Evolutionary conservation across 2,113 vertebrate species (phyloP).

Genomic region (Emydocephalus ijimae): DNA sequence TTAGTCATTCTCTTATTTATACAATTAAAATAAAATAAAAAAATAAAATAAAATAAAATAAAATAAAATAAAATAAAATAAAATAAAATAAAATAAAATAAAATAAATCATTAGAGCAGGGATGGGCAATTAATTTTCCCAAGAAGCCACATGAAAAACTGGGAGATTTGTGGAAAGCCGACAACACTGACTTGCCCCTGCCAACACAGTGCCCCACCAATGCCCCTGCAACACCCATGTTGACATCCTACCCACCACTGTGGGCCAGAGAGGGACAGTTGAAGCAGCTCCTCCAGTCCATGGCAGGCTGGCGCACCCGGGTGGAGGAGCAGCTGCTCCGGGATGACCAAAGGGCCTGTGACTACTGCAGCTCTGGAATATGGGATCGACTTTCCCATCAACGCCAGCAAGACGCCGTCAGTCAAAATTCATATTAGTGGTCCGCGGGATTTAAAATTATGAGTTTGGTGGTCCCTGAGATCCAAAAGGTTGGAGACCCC

Average conservation of each 20-base stretch:
- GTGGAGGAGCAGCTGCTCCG: too few relatives aligned
- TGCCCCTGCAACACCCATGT: background rate
- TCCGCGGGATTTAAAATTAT: too few relatives aligned
- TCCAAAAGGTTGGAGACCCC: too few relatives aligned
- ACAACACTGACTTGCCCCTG: background rate
- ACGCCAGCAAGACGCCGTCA: too few relatives aligned
- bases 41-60: background rate
- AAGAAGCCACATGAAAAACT: background rate
- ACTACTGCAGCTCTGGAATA: too few relatives aligned
- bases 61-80: too few relatives aligned
- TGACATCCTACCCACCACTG: background rate
- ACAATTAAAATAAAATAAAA: background rate
- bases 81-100: background rate
- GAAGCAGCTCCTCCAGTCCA: background rate
- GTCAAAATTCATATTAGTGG: too few relatives aligned
- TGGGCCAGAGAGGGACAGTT: background rate
- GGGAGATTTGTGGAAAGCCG: background rate
- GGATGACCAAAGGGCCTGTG: too few relatives aligned
- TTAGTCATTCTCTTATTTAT: background rate
- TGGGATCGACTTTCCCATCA: too few relatives aligned
- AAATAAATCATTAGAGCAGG: background rate
- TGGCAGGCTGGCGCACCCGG: too few relatives aligned
- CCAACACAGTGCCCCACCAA: background rate
- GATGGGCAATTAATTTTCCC: background rate
- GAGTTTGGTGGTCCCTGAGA: too few relatives aligned